These are phyloP conservation scores for Melikaiella ostensackeni DNA, from an alignment of 2,888 invertebrate species.

Conservation along the genomic window DNA sequence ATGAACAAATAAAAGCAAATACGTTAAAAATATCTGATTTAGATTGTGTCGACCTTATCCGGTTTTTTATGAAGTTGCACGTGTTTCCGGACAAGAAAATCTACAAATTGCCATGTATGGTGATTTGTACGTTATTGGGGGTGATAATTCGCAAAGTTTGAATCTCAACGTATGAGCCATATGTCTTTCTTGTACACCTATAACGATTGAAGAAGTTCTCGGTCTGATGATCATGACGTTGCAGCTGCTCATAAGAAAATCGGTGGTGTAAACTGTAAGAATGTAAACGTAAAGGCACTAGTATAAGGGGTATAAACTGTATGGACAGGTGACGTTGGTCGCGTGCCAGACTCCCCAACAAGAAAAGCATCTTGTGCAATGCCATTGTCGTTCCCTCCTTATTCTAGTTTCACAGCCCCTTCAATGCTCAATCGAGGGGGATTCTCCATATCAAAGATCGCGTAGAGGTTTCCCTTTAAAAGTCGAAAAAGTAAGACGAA, in stretches of 20 bases:
- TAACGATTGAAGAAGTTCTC: constrained; percentile 64
- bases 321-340: constrained; percentile 76
- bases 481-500: background rate
- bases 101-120: background rate
- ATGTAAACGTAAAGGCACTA: constrained; percentile 56
- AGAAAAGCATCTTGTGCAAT: constrained; percentile 74
- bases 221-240: constrained; percentile 67
- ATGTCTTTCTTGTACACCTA: constrained; percentile 61
- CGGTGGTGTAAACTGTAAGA: constrained; percentile 54
- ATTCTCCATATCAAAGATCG: constrained; percentile 53
- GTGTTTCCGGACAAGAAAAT: constrained; percentile 16
- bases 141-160: constrained; percentile 47
- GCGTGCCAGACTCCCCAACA: constrained; percentile 73
- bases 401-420: constrained; percentile 66
- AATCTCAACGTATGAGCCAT: constrained; percentile 72
- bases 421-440: constrained; percentile 62
- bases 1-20: no score
- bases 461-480: constrained; percentile 55
- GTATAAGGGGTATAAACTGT: constrained; percentile 60
- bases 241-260: constrained; percentile 71
- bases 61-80: background rate
- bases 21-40: background rate
- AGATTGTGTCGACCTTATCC: background rate
- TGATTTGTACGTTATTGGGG: constrained; percentile 18
- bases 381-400: constrained; percentile 65